These are phyloP conservation scores for Apogon hyalosoma DNA, from an alignment of 2,797 vertebrate species.

Conservation along the genomic window DNA sequence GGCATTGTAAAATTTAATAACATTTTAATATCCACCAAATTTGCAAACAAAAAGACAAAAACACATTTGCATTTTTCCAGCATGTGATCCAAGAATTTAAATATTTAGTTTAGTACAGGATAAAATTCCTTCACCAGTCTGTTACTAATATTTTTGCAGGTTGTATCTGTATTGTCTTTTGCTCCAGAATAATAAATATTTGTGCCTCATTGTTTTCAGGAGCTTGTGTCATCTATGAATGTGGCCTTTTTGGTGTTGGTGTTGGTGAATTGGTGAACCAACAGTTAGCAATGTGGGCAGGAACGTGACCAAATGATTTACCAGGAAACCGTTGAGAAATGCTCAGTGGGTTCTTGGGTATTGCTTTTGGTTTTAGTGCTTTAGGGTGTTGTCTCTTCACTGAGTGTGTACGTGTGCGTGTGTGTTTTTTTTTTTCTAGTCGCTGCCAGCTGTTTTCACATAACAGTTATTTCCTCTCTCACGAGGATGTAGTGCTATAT, in stretches of 20 bases:
- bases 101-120: too few species aligned
- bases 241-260: not conserved
- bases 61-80: too few species aligned
- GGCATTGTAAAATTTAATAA: too few species aligned
- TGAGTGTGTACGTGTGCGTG: not conserved
- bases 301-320: constrained; percentile 38
- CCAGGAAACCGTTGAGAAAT: constrained; percentile 47
- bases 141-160: not conserved
- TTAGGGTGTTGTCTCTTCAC: constrained; percentile 18
- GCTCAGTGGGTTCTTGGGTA: constrained; percentile 16
- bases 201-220: not conserved
- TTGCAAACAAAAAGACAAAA: too few species aligned
- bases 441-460: constrained; percentile 29
- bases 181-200: not conserved
- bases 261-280: constrained; percentile 47
- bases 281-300: constrained; percentile 45
- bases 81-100: too few species aligned
- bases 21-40: too few species aligned
- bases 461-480: constrained; percentile 15
- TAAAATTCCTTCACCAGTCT: too few species aligned
- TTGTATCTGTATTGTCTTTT: not conserved
- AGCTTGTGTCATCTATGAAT: not conserved
- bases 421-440: not conserved
- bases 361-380: constrained; percentile 41
- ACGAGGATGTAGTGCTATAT: constrained; percentile 7